These are phyloP conservation scores for Polymixis flavicincta DNA, from an alignment of 2,888 invertebrate species.

Conservation along the genomic window DNA sequence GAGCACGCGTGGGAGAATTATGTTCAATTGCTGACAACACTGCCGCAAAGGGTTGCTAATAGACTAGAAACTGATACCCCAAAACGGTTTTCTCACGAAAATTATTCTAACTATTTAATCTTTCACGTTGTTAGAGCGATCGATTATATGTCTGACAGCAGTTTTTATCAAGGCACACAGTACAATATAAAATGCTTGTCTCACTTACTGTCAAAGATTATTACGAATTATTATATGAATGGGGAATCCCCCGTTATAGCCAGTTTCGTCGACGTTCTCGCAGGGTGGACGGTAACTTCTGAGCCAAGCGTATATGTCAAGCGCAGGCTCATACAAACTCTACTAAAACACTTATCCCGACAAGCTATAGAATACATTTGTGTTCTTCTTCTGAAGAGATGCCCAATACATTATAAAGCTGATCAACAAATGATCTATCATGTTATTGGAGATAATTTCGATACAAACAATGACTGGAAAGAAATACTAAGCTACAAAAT, in stretches of 20 bases:
- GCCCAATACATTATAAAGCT: constrained; percentile 84
- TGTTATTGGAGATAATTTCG: constrained; percentile 88
- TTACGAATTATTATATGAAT: constrained; percentile 89
- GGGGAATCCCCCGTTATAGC: constrained; percentile 85
- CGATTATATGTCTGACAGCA: constrained; percentile 90
- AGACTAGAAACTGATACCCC: constrained; percentile 90
- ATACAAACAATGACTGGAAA: constrained; percentile 91
- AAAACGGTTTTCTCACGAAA: constrained; percentile 89
- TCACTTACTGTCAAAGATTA: constrained; percentile 91
- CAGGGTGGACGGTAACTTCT: constrained; percentile 84
- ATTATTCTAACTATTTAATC: constrained; percentile 91
- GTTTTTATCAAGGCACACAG: constrained; percentile 73
- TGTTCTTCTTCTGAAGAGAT: constrained; percentile 88
- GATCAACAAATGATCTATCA: constrained; percentile 83
- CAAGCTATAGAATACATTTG: constrained; percentile 91
- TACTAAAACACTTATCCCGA: constrained; percentile 90
- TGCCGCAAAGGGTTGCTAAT: constrained; percentile 94
- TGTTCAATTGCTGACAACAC: constrained; percentile 91
- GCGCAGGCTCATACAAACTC: constrained; percentile 84
- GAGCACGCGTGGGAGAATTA: constrained; percentile 87
- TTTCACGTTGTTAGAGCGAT: constrained; percentile 91
- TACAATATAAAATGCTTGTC: constrained; percentile 86
- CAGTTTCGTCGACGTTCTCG: constrained; percentile 89
- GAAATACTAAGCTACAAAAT: constrained; percentile 89
- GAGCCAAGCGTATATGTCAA: constrained; percentile 80